These are phyloP conservation scores for Abrostola tripartita DNA, from an alignment of 2,888 invertebrate genomes.

Conservation along the genomic window DNA sequence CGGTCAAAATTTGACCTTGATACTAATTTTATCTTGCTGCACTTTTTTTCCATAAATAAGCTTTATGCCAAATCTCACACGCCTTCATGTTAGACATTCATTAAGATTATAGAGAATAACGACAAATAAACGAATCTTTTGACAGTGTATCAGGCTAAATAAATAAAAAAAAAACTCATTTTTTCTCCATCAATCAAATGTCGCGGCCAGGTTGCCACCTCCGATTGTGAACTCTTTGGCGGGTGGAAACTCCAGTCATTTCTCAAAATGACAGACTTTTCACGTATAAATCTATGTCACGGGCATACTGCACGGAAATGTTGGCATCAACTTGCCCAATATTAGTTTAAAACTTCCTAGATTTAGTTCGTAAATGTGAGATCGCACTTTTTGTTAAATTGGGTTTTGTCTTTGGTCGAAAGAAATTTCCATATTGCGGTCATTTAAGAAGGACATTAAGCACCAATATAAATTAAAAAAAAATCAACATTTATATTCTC, in stretches of 20 bases:
- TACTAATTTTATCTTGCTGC: no score
- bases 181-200: constrained; percentile 67
- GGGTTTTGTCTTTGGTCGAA: constrained; percentile 20
- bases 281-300: constrained; percentile 72
- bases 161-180: constrained; percentile 44
- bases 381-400: constrained; percentile 44
- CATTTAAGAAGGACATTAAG: background rate
- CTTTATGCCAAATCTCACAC: no score
- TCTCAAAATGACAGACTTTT: constrained; percentile 76
- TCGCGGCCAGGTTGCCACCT: constrained; percentile 66
- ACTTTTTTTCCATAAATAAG: no score
- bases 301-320: constrained; percentile 59
- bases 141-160: constrained; percentile 27
- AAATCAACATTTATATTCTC: no score
- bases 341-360: constrained; percentile 56
- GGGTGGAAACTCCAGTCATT: constrained; percentile 73
- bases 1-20: no score
- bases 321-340: constrained; percentile 46
- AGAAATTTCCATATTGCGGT: background rate
- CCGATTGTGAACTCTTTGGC: constrained; percentile 68
- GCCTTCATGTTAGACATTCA: no score
- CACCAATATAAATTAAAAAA: no score
- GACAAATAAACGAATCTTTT: no score
- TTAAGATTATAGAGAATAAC: no score
- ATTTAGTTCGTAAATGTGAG: constrained; percentile 45